Evolutionary conservation across 2,797 vertebrate species (phyloP).

Genomic region (Protonibea diacanthus): DNA sequence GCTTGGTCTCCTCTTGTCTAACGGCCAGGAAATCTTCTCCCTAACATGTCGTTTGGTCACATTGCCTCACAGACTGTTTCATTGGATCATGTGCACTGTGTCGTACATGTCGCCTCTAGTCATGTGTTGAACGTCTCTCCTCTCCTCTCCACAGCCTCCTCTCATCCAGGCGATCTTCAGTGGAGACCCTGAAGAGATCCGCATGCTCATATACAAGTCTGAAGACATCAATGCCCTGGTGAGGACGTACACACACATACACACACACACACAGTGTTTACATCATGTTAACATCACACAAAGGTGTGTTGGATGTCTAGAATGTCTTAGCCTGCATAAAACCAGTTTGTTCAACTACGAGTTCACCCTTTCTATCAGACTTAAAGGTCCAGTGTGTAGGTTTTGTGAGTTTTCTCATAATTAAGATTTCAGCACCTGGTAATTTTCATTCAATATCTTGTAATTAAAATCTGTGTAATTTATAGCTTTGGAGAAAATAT

Average conservation of each 20-base stretch:
- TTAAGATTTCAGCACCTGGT: too few species aligned
- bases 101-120: slow-evolving; percentile 17
- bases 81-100: not conserved
- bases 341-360: too few species aligned
- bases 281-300: too few species aligned
- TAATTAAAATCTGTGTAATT: too few species aligned
- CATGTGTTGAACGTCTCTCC: slow-evolving; percentile 3
- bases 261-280: not conserved
- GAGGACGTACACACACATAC: slow-evolving; percentile 53
- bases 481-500: too few species aligned
- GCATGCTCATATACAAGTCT: slow-evolving; percentile 96
- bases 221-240: slow-evolving; percentile 98
- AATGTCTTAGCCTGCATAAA: too few species aligned
- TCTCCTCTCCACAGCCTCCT: slow-evolving; percentile 86
- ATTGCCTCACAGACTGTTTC: not conserved
- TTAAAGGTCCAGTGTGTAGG: too few species aligned
- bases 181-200: slow-evolving; percentile 96
- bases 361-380: too few species aligned
- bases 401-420: too few species aligned
- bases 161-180: slow-evolving; percentile 97
- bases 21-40: slow-evolving; percentile 27
- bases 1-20: slow-evolving; percentile 8
- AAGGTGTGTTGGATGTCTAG: too few species aligned
- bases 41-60: not conserved
- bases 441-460: too few species aligned